A percentile compares a stretch with the other conserved stretches of the same genome.
These are phyloP conservation scores for Aegypius monachus DNA, from an alignment of 2,113 vertebrate species.

Conservation along the genomic window DNA sequence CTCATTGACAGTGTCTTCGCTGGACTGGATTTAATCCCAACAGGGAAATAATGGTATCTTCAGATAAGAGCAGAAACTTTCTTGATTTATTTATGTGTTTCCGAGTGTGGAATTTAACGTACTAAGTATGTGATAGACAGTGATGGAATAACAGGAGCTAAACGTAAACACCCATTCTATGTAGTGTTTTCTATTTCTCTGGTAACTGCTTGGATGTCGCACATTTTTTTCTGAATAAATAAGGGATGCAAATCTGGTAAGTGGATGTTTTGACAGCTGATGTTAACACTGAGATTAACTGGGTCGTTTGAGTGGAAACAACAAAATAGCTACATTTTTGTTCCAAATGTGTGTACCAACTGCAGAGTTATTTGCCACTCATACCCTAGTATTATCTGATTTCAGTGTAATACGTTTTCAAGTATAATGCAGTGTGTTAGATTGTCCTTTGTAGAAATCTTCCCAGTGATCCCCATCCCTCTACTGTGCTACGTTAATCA, in stretches of 20 bases:
- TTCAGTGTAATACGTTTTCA: neutral
- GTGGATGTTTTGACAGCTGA: conserved; percentile 38
- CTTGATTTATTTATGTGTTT: neutral
- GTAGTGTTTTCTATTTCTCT: neutral
- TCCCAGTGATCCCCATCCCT: neutral
- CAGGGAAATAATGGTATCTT: neutral
- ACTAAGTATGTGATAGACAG: neutral
- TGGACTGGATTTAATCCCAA: neutral
- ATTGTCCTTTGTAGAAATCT: neutral
- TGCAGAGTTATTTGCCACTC: neutral
- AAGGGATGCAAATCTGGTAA: conserved; percentile 13
- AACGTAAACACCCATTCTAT: neutral
- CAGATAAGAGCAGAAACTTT: neutral
- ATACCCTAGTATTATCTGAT: neutral
- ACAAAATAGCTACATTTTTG: neutral
- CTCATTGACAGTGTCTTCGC: neutral
- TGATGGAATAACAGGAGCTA: neutral
- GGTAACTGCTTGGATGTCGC: neutral
- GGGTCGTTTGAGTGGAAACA: conserved; percentile 20
- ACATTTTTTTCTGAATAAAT: conserved; percentile 7
- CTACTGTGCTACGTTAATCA: neutral
- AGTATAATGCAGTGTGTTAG: neutral
- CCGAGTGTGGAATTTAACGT: neutral
- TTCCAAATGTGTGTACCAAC: neutral
- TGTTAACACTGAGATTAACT: conserved; percentile 34